Conservation (phyloP, 1,140 invertebrate species). For the Monochamus saltuarius region DNA sequence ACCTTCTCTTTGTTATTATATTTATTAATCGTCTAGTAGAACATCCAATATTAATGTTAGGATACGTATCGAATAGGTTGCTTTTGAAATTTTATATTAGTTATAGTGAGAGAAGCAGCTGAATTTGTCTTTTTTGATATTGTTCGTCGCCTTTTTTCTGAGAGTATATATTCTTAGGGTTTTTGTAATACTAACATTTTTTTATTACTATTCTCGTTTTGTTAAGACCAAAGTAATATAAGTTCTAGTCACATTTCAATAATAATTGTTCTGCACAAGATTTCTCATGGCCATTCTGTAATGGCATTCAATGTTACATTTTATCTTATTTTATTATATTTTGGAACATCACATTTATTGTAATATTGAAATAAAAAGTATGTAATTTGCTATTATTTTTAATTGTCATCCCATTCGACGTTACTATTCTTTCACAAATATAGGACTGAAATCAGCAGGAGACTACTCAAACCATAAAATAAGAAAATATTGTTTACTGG, state of each 20-base stretch:
- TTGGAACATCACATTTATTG: no score
- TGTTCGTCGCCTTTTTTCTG: background rate
- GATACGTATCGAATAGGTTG: constrained; percentile 3
- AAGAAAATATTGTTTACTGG: no score
- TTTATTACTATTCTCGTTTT: background rate
- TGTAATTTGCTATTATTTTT: constrained; percentile 10
- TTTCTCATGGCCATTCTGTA: constrained; percentile 7
- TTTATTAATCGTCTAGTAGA: constrained; percentile 1
- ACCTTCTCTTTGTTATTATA: background rate
- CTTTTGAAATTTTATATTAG: constrained; percentile 1
- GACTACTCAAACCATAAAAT: no score
- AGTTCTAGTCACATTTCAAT: constrained; percentile 19
- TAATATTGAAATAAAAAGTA: constrained; percentile 15
- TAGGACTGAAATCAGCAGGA: no score
- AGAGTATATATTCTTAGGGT: constrained; percentile 4
- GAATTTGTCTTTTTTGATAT: background rate
- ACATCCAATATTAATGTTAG: constrained; percentile 9
- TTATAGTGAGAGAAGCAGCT: background rate
- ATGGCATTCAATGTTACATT: constrained; percentile 8
- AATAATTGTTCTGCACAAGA: constrained; percentile 21
- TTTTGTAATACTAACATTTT: background rate
- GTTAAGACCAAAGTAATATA: constrained; percentile 20
- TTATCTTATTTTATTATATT: constrained; percentile 11
- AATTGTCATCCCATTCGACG: background rate
- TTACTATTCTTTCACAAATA: background rate